Evolutionary conservation across 2,888 invertebrate genomes (phyloP).

Genomic region (Danaus chrysippus): DNA sequence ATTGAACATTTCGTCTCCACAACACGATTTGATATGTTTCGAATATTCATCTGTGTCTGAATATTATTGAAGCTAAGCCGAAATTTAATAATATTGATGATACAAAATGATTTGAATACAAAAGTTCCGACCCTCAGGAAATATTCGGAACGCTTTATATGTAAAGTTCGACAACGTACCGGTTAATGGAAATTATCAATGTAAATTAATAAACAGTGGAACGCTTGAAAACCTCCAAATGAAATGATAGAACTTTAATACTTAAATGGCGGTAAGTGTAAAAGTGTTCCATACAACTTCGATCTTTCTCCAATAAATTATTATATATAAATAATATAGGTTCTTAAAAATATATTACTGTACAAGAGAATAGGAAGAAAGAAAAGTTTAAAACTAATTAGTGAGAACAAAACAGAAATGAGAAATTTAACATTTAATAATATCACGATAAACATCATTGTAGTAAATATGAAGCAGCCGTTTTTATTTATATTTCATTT

Average conservation of each 20-base stretch:
- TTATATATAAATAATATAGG: background rate
- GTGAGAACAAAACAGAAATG: too few species aligned
- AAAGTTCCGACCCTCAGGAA: too few species aligned
- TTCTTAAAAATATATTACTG: too few species aligned
- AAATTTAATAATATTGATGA: too few species aligned
- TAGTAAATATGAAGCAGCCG: constrained; percentile 6
- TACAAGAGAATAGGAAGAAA: too few species aligned
- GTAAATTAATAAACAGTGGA: constrained; percentile 2
- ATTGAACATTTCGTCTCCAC: too few species aligned
- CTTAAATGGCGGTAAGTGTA: background rate
- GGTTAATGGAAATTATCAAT: background rate
- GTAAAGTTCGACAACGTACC: background rate
- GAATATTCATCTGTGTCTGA: too few species aligned
- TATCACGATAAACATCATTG: background rate
- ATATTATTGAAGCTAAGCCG: too few species aligned
- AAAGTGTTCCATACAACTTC: background rate
- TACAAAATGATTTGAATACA: too few species aligned
- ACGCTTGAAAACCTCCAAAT: background rate
- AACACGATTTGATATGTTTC: too few species aligned
- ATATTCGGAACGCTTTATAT: background rate
- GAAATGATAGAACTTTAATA: background rate
- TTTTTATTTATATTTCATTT: background rate
- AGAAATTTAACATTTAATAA: background rate
- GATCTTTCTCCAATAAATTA: background rate
- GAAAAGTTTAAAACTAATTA: too few species aligned